A percentile compares a stretch with the other conserved stretches of the same genome.
Evolutionary conservation across 2,797 vertebrate genomes (phyloP).

Genomic region (Micropoecilia bifurca): DNA sequence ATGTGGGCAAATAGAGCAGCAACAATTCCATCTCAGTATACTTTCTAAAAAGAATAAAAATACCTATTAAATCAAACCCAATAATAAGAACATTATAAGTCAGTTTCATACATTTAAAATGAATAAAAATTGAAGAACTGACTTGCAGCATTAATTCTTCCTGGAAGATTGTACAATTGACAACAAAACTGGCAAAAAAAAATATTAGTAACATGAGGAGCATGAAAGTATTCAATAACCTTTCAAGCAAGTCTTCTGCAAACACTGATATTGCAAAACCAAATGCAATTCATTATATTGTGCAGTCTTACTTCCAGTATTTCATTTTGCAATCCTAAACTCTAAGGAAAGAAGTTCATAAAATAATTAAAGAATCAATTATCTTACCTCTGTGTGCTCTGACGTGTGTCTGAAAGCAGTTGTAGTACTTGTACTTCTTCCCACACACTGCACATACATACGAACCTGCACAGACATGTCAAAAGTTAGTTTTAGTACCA

Average conservation of each 20-base stretch:
- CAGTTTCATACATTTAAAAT: neutral
- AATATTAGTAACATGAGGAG: neutral
- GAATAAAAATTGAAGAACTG: neutral
- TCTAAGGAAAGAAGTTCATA: neutral
- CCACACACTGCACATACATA: constrained; percentile 97
- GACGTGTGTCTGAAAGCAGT: constrained; percentile 99
- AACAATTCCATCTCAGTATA: neutral
- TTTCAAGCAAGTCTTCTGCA: neutral
- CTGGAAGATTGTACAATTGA: neutral
- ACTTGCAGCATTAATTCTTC: neutral
- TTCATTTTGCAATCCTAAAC: neutral
- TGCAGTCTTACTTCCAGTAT: neutral
- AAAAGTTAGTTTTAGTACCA: constrained; percentile 31
- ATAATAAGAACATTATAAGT: neutral
- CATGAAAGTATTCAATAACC: neutral
- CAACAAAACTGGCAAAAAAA: neutral
- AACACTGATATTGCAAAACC: neutral
- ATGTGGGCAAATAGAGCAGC: neutral
- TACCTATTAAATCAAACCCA: neutral
- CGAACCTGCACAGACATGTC: constrained; percentile 85
- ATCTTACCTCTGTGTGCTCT: constrained; percentile 94
- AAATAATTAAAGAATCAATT: neutral
- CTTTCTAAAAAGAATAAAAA: neutral
- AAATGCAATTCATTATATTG: neutral
- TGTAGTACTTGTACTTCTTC: constrained; percentile 99